These are phyloP conservation scores for Siphamia tubifer DNA, from an alignment of 2,113 vertebrate genomes.

Conservation along the genomic window DNA sequence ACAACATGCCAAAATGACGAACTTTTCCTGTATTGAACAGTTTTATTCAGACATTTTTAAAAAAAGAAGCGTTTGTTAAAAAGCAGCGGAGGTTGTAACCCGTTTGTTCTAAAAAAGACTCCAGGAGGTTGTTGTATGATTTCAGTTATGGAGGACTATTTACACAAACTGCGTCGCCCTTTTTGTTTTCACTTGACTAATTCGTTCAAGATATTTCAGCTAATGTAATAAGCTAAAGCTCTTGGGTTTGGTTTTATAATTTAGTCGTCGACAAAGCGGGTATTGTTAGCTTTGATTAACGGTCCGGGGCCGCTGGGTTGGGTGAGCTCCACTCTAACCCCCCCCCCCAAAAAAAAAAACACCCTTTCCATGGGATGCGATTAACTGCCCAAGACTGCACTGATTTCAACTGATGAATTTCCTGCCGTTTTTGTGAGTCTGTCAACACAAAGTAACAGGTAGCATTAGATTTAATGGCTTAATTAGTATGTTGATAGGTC, in stretches of 20 bases:
- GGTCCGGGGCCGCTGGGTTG: not conserved
- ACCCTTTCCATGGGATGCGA: not conserved
- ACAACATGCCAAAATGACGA: not conserved
- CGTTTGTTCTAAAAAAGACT: too few species aligned
- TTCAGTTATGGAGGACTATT: not conserved
- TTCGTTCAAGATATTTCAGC: not conserved
- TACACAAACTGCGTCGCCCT: not conserved
- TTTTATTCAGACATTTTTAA: not conserved
- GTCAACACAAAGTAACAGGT: too few species aligned
- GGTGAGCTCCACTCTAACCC: not conserved
- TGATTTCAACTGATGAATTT: not conserved
- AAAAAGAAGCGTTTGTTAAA: too few species aligned
- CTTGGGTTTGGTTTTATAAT: constrained; percentile 3
- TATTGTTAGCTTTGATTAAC: constrained; percentile 43
- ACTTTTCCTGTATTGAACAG: not conserved
- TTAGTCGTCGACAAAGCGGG: constrained; percentile 24
- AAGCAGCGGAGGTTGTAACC: too few species aligned
- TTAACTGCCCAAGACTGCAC: too few species aligned
- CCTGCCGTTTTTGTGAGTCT: not conserved
- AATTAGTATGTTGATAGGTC: too few species aligned
- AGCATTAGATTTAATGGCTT: too few species aligned
- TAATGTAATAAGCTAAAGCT: not conserved
- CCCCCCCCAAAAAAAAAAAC: too few species aligned
- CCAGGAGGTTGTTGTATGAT: not conserved
- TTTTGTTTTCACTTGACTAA: constrained; percentile 6